Percentiles rank a stretch among this genome's conserved stretches.
Evolutionary conservation across 1,140 invertebrate species (phyloP).

Genomic region (Coelopa frigida): DNA sequence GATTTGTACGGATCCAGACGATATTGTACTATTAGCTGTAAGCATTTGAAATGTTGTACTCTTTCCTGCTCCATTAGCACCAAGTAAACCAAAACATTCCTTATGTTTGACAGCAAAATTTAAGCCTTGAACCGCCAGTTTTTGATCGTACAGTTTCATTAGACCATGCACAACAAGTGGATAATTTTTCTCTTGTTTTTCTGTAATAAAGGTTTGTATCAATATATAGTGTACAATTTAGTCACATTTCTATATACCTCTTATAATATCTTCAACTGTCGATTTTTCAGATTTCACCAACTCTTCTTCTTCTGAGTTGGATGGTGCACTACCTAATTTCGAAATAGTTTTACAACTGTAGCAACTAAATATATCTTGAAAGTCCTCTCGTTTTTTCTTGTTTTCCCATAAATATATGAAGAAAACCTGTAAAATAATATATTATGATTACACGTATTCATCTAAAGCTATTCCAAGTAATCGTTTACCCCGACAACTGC

Average conservation of each 20-base stretch:
- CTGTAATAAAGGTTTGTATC: conserved; percentile 2
- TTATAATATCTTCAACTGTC: conserved; percentile 18
- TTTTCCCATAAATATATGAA: conserved; percentile 31
- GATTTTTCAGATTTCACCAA: conserved; percentile 15
- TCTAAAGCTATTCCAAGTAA: neutral
- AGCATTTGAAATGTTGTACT: conserved; percentile 83
- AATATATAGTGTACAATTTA: neutral
- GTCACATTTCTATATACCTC: neutral
- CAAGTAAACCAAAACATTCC: conserved; percentile 78
- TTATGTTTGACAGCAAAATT: conserved; percentile 65
- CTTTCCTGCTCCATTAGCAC: conserved; percentile 81
- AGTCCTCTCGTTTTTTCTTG: conserved; percentile 21
- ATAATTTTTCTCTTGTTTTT: conserved; percentile 15
- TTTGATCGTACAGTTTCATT: conserved; percentile 27
- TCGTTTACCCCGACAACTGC: conserved; percentile 10
- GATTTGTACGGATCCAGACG: conserved; percentile 28
- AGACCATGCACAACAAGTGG: conserved; percentile 36
- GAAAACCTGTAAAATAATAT: conserved; percentile 17
- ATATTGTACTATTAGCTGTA: conserved; percentile 53
- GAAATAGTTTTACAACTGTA: neutral
- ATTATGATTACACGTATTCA: neutral
- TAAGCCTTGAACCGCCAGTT: conserved; percentile 59
- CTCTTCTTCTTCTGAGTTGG: conserved; percentile 4
- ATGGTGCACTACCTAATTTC: neutral
- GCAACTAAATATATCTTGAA: conserved; percentile 14